These are phyloP conservation scores for Caenorhabditis tropicalis DNA, from an alignment of 1,140 invertebrate genomes.

Conservation along the genomic window DNA sequence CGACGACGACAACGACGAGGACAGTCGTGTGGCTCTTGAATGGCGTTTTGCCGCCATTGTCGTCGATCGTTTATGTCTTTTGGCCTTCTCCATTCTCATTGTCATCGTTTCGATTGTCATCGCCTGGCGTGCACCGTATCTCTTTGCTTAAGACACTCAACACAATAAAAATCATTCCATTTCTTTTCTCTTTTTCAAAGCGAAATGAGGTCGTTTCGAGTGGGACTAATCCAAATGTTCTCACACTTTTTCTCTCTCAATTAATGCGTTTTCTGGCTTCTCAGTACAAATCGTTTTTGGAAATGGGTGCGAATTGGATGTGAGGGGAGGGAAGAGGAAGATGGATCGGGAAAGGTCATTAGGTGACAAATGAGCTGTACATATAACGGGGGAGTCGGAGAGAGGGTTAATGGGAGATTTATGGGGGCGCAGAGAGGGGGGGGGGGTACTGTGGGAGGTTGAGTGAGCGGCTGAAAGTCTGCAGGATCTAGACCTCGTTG, in stretches of 20 bases:
- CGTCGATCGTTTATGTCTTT: conserved; percentile 97
- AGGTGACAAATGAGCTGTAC: not conserved
- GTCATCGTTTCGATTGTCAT: conserved; percentile 93
- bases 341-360: conserved; percentile 14
- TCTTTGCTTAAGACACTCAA: conserved; percentile 81
- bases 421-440: too few species aligned
- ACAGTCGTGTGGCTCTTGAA: conserved; percentile 75
- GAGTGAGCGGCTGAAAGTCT: too few species aligned
- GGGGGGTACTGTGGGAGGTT: too few species aligned
- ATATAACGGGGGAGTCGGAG: not conserved
- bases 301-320: conserved; percentile 25
- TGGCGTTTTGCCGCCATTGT: conserved; percentile 99
- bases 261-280: not conserved
- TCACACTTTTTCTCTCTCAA: conserved; percentile 7
- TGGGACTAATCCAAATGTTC: conserved; percentile 17
- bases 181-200: not conserved
- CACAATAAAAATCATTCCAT: conserved; percentile 47
- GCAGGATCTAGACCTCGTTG: too few species aligned
- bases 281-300: not conserved
- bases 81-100: conserved; percentile 96
- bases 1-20: conserved; percentile 62
- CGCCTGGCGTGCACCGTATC: conserved; percentile 91
- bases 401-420: too few species aligned
- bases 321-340: not conserved
- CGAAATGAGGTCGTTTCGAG: not conserved